A percentile compares a stretch with the other conserved stretches of the same genome.
These are phyloP conservation scores for Didymodactylos carnosus DNA, from an alignment of 2,888 invertebrate species.

Conservation along the genomic window DNA sequence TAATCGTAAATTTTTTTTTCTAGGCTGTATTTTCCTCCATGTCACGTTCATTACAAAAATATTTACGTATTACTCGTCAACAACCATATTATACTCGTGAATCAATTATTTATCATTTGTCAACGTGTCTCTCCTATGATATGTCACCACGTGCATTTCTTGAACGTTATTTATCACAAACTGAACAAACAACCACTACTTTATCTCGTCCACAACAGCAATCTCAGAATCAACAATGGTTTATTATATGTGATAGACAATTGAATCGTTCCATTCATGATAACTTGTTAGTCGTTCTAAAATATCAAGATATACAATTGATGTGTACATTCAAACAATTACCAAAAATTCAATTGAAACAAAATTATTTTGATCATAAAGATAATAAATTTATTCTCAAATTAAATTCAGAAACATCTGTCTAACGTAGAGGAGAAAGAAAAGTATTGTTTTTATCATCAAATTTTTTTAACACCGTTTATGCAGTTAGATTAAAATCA, in stretches of 20 bases:
- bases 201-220: neutral
- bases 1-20: neutral
- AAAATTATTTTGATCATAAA: constrained; percentile 73
- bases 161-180: constrained; percentile 59
- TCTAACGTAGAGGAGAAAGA: no score
- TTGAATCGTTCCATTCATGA: neutral
- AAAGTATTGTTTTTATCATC: no score
- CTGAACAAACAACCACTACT: neutral
- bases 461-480: no score
- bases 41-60: constrained; percentile 85
- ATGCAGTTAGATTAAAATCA: no score
- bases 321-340: constrained; percentile 62
- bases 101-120: constrained; percentile 67
- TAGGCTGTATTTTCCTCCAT: constrained; percentile 63
- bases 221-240: neutral
- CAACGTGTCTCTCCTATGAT: constrained; percentile 74
- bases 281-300: constrained; percentile 8
- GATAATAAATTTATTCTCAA: constrained; percentile 74
- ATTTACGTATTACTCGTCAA: constrained; percentile 74
- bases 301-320: constrained; percentile 46
- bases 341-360: constrained; percentile 80
- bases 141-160: constrained; percentile 80
- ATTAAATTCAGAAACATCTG: constrained; percentile 84
- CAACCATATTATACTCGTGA: constrained; percentile 87
- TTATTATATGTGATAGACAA: neutral